A percentile compares a stretch with the other conserved stretches of the same genome.
These are phyloP conservation scores for Syrmaticus mikado DNA, from an alignment of 2,113 vertebrate genomes.

Conservation along the genomic window DNA sequence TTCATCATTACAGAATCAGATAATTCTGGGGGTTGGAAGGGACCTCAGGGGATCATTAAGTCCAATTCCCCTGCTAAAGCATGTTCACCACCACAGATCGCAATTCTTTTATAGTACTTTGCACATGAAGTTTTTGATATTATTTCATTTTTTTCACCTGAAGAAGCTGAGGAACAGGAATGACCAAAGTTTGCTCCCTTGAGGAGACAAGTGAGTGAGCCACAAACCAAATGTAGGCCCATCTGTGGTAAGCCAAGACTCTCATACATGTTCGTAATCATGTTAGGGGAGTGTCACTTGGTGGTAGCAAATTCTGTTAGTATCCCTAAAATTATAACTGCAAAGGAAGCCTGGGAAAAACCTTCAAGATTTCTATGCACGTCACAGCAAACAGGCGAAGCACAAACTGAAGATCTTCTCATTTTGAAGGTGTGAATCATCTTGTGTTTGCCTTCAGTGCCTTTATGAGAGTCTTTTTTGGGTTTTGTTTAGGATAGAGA, in stretches of 20 bases:
- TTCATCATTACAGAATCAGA: not conserved
- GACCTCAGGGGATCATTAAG: no score
- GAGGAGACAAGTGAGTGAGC: not conserved
- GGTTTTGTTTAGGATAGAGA: not conserved
- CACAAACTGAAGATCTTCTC: not conserved
- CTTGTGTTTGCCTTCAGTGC: rapidly evolving
- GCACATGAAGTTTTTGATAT: not conserved
- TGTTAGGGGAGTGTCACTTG: not conserved
- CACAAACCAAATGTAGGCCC: not conserved
- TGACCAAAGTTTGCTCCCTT: not conserved
- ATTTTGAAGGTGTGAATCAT: not conserved
- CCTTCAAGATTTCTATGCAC: not conserved
- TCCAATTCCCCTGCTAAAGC: no score
- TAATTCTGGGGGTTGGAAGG: no score
- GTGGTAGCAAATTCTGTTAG: constrained; percentile 25
- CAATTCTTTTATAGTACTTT: not conserved
- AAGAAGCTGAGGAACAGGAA: not conserved
- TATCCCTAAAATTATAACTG: not conserved
- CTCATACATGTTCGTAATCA: not conserved
- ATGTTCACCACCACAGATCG: no score
- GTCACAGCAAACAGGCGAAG: not conserved
- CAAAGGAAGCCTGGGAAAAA: not conserved
- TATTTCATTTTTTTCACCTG: not conserved
- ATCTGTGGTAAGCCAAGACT: not conserved
- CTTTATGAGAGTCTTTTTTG: not conserved